A percentile compares a stretch with the other conserved stretches of the same genome.
These are phyloP conservation scores for Nestor notabilis DNA, from an alignment of 2,113 vertebrate species.

Conservation along the genomic window DNA sequence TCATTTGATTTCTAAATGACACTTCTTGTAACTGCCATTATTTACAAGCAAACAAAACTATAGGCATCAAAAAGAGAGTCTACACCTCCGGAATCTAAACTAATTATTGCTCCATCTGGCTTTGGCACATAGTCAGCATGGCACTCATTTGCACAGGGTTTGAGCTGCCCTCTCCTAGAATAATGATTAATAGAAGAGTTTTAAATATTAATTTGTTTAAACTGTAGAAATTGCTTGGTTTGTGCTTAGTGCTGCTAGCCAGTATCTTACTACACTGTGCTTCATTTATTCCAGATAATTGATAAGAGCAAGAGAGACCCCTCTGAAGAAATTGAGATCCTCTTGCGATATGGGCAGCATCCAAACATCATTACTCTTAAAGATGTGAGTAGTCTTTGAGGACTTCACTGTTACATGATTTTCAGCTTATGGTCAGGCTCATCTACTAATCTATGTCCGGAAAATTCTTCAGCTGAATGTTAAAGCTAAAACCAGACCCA, in stretches of 20 bases:
- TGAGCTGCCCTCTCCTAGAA: not conserved
- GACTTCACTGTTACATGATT: not conserved
- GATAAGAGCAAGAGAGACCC: conserved; percentile 90
- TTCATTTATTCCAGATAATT: conserved; percentile 82
- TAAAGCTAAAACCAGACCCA: not conserved
- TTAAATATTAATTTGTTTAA: not conserved
- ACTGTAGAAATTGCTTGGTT: not conserved
- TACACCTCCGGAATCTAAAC: not conserved
- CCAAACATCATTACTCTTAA: conserved; percentile 93
- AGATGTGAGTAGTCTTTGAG: conserved; percentile 82
- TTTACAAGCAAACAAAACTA: not conserved
- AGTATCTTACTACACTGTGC: not conserved
- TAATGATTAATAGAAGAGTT: not conserved
- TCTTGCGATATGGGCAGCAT: conserved; percentile 93
- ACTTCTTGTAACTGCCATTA: not conserved
- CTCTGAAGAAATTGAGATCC: conserved; percentile 94
- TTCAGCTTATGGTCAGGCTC: not conserved
- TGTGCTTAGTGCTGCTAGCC: not conserved
- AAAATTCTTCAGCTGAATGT: not conserved
- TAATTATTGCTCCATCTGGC: not conserved
- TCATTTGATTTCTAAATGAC: not conserved
- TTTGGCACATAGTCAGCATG: not conserved
- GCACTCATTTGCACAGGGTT: not conserved
- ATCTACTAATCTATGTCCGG: not conserved
- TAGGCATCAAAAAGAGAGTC: not conserved